Evolutionary conservation across 2,797 vertebrate genomes (phyloP), one percentile per base, ranked within the genome.

Genomic region (Pseudochaenichthys georgianus): DNA sequence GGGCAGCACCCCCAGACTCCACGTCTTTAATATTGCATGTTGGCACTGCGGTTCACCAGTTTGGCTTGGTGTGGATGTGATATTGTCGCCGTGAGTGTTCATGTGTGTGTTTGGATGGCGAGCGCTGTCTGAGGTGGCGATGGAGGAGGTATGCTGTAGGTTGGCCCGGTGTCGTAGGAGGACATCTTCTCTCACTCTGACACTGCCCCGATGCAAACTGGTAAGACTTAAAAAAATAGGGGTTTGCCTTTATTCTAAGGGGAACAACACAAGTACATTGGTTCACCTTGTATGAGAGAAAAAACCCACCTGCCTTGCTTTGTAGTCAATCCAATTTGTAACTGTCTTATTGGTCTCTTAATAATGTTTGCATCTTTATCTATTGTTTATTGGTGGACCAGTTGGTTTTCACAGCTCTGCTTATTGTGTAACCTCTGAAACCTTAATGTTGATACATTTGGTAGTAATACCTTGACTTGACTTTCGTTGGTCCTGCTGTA

Each of bases 1-100:
- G 76, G 74, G 81, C 64, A 66, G 59, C 17, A 51, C 84, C 88
- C 83, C 75, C 84, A 92, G 87, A 90, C 88, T 85, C 64, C 42
- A 17, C 5, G 16, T 90, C 75, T 92, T 94, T 86, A 94, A 94
- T 94, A 93, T 94, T 94, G 82, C 88, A 94, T 92, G 90, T 78
- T 70, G 74, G 78, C 71, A 81, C 63, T 12, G 19, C 47, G 67
- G 54, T 66, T 91, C 67, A 45, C 59, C 70, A 75, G 0, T 78
- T 73, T 52, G 74, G 69, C 47, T 76, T 42, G 54, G 41, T 42
- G 55, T 12, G 60, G 6, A 0, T 45, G 50, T 62, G 7, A 53
- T 48, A 17, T 59, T 16, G 57, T 16, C 11, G 38, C 31, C 13
- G 31, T 19, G 19, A 8, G 59, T 28, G 21, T 79, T 69, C 45